Evolutionary conservation across 2,888 invertebrate species (phyloP).

Genomic region (Mimas tiliae): DNA sequence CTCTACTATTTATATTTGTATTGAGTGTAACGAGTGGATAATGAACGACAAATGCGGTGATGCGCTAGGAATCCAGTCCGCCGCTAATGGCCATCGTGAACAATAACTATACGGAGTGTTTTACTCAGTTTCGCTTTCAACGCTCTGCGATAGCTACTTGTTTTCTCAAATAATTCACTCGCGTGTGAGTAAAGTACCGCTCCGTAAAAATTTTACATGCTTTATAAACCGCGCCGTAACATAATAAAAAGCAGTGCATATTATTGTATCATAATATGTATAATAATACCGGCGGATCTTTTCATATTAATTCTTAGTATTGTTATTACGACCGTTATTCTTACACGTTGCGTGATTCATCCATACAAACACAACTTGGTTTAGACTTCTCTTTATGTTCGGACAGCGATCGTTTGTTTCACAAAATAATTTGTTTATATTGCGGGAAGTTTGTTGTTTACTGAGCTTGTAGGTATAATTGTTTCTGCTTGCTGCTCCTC

Average conservation of each 20-base stretch:
- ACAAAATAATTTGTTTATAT: conserved; percentile 26
- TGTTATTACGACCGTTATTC: conserved; percentile 33
- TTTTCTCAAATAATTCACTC: conserved; percentile 26
- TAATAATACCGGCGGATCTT: conserved; percentile 30
- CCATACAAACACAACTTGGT: conserved; percentile 9
- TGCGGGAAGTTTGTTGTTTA: conserved; percentile 24
- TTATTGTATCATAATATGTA: conserved; percentile 30
- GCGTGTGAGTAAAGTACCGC: conserved; percentile 34
- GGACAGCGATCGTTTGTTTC: conserved; percentile 10
- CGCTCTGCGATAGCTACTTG: conserved; percentile 37
- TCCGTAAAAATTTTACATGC: conserved; percentile 3
- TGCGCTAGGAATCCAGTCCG: conserved; percentile 64
- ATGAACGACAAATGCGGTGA: conserved; percentile 64
- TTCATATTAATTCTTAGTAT: conserved; percentile 31
- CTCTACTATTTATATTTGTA: conserved; percentile 67
- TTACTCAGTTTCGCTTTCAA: conserved; percentile 60
- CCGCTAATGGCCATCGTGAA: conserved; percentile 59
- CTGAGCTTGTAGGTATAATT: conserved; percentile 11
- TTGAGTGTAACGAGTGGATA: conserved; percentile 64
- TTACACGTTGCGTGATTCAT: conserved; percentile 40
- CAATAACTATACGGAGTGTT: conserved; percentile 49
- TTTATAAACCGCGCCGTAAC: not conserved
- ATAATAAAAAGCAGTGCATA: conserved; percentile 26
- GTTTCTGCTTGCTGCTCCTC: not conserved
- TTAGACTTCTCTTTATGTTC: conserved; percentile 12